These are phyloP conservation scores for Cephalotes varians DNA, from an alignment of 2,888 invertebrate genomes.

Conservation along the genomic window DNA sequence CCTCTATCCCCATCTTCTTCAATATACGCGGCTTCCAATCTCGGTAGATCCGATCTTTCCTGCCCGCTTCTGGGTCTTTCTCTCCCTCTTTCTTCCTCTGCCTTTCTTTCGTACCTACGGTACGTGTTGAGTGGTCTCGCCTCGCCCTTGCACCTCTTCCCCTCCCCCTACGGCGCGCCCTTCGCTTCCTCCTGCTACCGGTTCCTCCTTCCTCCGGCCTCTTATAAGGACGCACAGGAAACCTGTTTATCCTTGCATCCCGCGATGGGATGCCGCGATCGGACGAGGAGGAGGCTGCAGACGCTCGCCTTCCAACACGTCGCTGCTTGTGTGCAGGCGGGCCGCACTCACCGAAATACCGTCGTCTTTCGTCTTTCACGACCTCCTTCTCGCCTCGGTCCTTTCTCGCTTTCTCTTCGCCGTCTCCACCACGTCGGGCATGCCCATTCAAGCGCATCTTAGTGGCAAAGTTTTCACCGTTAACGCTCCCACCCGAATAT, in stretches of 20 bases:
- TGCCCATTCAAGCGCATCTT: slow-evolving; percentile 65
- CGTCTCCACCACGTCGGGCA: slow-evolving; percentile 8
- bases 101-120: slow-evolving; percentile 50
- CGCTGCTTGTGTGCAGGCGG: slow-evolving; percentile 60
- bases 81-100: slow-evolving; percentile 34
- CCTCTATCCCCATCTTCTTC: slow-evolving; percentile 40
- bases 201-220: slow-evolving; percentile 57
- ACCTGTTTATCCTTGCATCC: slow-evolving; percentile 81
- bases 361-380: slow-evolving; percentile 56
- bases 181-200: slow-evolving; percentile 64
- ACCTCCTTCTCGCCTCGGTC: slow-evolving; percentile 29
- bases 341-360: slow-evolving; percentile 68
- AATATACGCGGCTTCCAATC: slow-evolving; percentile 51
- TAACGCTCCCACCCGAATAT: slow-evolving; percentile 60
- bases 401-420: slow-evolving; percentile 30
- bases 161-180: slow-evolving; percentile 60
- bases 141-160: slow-evolving; percentile 64
- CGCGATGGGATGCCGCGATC: slow-evolving; percentile 77
- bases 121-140: slow-evolving; percentile 75
- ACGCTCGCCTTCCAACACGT: slow-evolving; percentile 68
- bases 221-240: slow-evolving; percentile 78
- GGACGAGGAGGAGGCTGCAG: slow-evolving; percentile 61
- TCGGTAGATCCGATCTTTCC: slow-evolving; percentile 45
- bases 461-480: slow-evolving; percentile 72
- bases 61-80: slow-evolving; percentile 4